These are phyloP conservation scores for Cynaeus angustus DNA, from an alignment of 2,888 invertebrate species.

Conservation along the genomic window DNA sequence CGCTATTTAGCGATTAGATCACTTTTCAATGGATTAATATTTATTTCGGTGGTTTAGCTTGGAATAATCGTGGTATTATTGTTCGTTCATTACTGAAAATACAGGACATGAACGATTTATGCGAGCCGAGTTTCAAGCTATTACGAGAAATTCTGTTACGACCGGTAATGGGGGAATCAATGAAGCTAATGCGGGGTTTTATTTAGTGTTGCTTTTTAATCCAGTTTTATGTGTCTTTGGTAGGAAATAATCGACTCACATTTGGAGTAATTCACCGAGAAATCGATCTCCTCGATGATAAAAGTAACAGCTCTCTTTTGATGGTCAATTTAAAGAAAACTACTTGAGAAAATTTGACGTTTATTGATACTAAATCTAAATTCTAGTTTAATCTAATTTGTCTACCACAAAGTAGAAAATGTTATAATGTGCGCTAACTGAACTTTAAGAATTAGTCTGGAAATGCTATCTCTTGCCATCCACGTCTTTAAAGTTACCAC, in stretches of 20 bases:
- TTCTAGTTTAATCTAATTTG: no score
- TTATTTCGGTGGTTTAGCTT: slow-evolving; percentile 40
- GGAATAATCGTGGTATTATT: slow-evolving; percentile 37
- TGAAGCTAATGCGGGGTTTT: slow-evolving; percentile 35
- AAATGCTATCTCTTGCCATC: no score
- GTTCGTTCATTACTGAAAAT: slow-evolving; percentile 38
- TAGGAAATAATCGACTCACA: slow-evolving; percentile 21
- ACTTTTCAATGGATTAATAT: slow-evolving; percentile 50
- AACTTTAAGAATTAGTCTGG: no score
- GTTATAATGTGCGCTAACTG: no score
- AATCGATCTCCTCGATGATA: slow-evolving; percentile 8
- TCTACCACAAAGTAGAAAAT: no score
- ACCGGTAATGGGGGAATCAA: slow-evolving; percentile 31
- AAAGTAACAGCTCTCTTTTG: background rate
- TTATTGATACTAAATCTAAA: no score
- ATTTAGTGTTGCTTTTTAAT: slow-evolving; percentile 31
- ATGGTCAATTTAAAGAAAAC: background rate
- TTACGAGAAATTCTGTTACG: slow-evolving; percentile 22
- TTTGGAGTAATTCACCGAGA: background rate
- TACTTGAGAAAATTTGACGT: background rate
- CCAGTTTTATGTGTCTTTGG: slow-evolving; percentile 20
- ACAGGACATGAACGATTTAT: slow-evolving; percentile 28
- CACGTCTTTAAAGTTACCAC: no score
- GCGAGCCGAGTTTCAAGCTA: slow-evolving; percentile 21
- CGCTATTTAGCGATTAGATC: slow-evolving; percentile 60